Percentiles rank a stretch among this genome's conserved stretches.
Evolutionary conservation across 1,140 invertebrate species (phyloP).

Genomic region (Anoplolepis gracilipes): DNA sequence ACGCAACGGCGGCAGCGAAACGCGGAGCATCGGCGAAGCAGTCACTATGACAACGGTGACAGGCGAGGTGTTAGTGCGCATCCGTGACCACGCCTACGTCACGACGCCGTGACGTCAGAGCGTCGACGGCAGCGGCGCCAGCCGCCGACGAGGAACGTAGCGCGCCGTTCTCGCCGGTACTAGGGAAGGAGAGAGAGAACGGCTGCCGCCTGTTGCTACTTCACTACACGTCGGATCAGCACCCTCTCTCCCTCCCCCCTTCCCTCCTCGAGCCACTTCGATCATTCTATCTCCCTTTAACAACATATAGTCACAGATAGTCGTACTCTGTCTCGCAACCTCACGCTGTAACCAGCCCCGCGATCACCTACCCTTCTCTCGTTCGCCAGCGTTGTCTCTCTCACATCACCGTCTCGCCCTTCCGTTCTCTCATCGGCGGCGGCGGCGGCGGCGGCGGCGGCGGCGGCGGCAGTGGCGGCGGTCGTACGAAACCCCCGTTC

Average conservation of each 20-base stretch:
- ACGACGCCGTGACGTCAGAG: slow-evolving; percentile 83
- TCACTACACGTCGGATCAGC: slow-evolving; percentile 70
- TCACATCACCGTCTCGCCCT: slow-evolving; percentile 15
- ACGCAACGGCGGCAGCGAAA: slow-evolving; percentile 75
- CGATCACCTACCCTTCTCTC: slow-evolving; percentile 6
- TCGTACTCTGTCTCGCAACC: slow-evolving; percentile 58
- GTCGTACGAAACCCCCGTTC: slow-evolving; percentile 64
- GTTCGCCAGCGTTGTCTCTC: neutral
- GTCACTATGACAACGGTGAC: slow-evolving; percentile 86
- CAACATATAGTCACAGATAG: slow-evolving; percentile 22
- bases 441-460: neutral
- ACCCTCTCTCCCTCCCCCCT: slow-evolving; percentile 34
- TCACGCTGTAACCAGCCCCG: slow-evolving; percentile 45
- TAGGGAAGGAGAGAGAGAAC: slow-evolving; percentile 69
- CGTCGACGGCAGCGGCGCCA: slow-evolving; percentile 76
- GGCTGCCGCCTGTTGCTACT: slow-evolving; percentile 82
- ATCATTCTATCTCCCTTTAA: slow-evolving; percentile 21
- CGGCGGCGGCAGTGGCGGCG: neutral
- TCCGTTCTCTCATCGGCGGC: slow-evolving; percentile 34
- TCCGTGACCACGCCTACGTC: slow-evolving; percentile 86
- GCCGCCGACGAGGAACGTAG: slow-evolving; percentile 77
- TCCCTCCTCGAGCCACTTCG: slow-evolving; percentile 58
- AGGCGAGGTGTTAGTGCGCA: slow-evolving; percentile 85
- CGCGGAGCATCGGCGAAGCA: slow-evolving; percentile 80
- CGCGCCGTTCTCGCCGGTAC: slow-evolving; percentile 71